Conservation (phyloP, 2,113 vertebrate species). For the Prinia subflava region DNA sequence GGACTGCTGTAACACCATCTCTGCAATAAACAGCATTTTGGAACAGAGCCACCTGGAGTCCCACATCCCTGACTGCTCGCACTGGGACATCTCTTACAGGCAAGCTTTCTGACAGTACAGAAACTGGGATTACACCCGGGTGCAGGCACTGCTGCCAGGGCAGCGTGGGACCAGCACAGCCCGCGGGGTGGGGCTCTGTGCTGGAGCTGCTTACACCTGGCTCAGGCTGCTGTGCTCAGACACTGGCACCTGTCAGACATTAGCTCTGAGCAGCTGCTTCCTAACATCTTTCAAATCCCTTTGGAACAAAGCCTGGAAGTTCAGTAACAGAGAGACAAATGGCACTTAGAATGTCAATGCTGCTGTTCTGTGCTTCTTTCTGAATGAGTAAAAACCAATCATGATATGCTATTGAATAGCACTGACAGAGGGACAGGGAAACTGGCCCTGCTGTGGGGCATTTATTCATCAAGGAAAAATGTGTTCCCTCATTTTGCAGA, state of each 20-base stretch:
- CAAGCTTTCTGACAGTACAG: neutral
- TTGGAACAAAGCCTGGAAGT: neutral
- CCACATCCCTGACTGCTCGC: too few relatives aligned
- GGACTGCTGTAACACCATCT: too few relatives aligned
- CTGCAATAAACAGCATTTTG: too few relatives aligned
- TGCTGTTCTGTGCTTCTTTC: neutral
- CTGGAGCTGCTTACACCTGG: neutral
- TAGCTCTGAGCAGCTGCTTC: neutral
- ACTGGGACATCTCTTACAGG: too few relatives aligned
- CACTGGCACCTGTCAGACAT: neutral
- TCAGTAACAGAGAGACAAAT: neutral
- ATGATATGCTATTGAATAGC: neutral
- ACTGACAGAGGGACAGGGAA: neutral
- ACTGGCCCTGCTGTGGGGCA: fast-evolving
- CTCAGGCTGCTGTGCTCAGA: neutral
- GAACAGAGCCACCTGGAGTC: too few relatives aligned
- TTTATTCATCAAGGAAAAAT: neutral
- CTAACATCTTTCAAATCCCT: neutral
- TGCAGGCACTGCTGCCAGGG: neutral
- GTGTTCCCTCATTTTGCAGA: neutral
- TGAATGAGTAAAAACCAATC: neutral
- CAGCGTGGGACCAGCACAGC: neutral
- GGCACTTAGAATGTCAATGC: neutral
- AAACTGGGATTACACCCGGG: neutral
- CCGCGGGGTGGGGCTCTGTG: neutral